Evolutionary conservation across 2,113 vertebrate genomes (phyloP).

Genomic region (Archocentrus centrarchus): DNA sequence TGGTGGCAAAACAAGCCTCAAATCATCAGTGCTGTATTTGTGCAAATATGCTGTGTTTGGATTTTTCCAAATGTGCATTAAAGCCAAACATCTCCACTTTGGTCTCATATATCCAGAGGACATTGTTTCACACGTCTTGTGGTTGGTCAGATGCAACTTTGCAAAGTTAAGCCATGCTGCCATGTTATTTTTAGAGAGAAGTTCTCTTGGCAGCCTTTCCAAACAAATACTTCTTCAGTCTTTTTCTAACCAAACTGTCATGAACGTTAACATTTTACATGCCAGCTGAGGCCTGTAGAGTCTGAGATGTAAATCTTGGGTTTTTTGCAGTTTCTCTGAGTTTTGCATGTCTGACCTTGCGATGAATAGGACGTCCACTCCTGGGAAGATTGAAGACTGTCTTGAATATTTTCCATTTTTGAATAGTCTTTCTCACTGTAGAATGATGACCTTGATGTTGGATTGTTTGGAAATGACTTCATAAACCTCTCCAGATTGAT

Average conservation of each 20-base stretch:
- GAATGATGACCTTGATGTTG: not conserved
- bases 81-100: too few species aligned
- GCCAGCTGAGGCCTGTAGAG: not conserved
- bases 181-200: too few species aligned
- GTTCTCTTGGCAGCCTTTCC: too few species aligned
- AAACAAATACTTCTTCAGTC: too few species aligned
- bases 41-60: too few species aligned
- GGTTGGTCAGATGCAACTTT: too few species aligned
- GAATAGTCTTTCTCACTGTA: not conserved
- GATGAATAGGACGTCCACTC: not conserved
- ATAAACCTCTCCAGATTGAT: not conserved
- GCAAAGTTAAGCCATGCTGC: too few species aligned
- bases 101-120: too few species aligned
- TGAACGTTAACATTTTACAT: not conserved
- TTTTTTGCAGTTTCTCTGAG: not conserved
- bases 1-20: too few species aligned
- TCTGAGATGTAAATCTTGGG: not conserved
- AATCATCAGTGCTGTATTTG: too few species aligned
- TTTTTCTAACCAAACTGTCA: not conserved
- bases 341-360: not conserved
- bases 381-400: not conserved
- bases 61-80: too few species aligned
- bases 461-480: not conserved
- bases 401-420: not conserved
- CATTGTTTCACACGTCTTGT: too few species aligned